Evolutionary conservation across 2,888 invertebrate genomes (phyloP).

Genomic region (Ornithoptera alexandrae): DNA sequence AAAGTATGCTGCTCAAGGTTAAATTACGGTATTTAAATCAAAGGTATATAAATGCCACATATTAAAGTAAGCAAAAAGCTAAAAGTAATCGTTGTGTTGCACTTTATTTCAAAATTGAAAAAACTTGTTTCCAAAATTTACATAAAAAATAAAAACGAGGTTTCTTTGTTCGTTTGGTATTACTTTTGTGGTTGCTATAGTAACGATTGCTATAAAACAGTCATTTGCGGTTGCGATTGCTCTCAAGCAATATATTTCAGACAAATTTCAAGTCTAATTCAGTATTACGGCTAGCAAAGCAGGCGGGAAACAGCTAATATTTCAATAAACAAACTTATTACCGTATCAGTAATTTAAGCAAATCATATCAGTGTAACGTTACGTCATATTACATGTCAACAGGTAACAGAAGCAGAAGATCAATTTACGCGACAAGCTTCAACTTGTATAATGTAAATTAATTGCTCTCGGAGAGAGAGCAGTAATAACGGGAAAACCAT

Average conservation of each 20-base stretch:
- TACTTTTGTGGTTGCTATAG: too few relatives aligned
- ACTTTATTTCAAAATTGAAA: too few relatives aligned
- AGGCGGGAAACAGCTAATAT: too few relatives aligned
- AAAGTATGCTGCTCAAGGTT: not conserved
- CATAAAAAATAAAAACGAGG: too few relatives aligned
- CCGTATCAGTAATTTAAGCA: not conserved
- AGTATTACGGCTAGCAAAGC: too few relatives aligned
- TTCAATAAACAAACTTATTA: not conserved
- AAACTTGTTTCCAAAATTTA: too few relatives aligned
- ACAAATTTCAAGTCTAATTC: too few relatives aligned
- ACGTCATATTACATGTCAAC: not conserved
- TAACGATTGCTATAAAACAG: too few relatives aligned
- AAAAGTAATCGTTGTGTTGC: not conserved
- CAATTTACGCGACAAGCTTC: constrained; percentile 13
- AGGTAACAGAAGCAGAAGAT: not conserved
- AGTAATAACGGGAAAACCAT: constrained; percentile 8
- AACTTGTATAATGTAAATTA: constrained; percentile 15
- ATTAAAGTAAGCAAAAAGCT: not conserved
- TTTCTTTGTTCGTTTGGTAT: too few relatives aligned
- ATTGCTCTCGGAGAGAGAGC: constrained; percentile 1
- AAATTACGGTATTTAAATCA: not conserved
- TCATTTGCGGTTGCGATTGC: too few relatives aligned
- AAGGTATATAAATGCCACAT: not conserved
- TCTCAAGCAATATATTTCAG: too few relatives aligned
- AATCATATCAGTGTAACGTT: not conserved